Percentiles rank a stretch among this genome's conserved stretches.
Conservation (phyloP, 2,888 invertebrate species). For the Drosophila differens region DNA sequence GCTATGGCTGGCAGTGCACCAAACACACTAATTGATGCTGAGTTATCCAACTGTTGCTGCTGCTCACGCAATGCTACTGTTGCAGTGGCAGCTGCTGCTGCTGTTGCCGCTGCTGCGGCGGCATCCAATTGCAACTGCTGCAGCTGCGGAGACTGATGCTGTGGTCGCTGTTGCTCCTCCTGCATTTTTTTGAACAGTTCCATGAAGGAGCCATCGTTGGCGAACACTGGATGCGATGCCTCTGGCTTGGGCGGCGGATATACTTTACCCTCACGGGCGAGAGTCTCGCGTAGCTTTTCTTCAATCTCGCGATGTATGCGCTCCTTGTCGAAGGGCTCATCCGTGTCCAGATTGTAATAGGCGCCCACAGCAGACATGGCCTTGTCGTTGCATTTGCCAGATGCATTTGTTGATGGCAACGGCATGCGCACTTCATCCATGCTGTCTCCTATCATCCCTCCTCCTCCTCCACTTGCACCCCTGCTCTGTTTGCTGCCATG, state of each 20-base stretch:
- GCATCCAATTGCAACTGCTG: conserved; percentile 7
- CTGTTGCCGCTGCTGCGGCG: conserved; percentile 17
- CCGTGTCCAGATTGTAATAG: conserved; percentile 79
- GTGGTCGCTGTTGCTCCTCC: conserved; percentile 76
- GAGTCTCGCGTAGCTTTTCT: conserved; percentile 83
- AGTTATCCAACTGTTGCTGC: conserved; percentile 3
- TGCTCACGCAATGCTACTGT: conserved; percentile 7
- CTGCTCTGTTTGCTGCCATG: conserved; percentile 4
- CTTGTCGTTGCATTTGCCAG: conserved; percentile 23
- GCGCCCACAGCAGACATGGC: conserved; percentile 67
- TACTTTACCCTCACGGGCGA: conserved; percentile 85
- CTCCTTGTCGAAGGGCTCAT: conserved; percentile 84
- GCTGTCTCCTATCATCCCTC: neutral
- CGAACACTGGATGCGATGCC: conserved; percentile 85
- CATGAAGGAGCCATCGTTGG: conserved; percentile 95
- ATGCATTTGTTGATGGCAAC: neutral
- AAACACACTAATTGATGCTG: conserved; percentile 18
- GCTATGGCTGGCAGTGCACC: conserved; percentile 64
- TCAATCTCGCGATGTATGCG: conserved; percentile 85
- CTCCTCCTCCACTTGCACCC: neutral
- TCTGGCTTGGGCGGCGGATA: conserved; percentile 89
- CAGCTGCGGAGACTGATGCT: conserved; percentile 1
- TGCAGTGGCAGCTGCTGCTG: conserved; percentile 5
- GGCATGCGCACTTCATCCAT: conserved; percentile 6
- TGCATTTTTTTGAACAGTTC: conserved; percentile 96